phyloP scores from a whole-genome alignment of 2,113 vertebrate species.

The Carassius gibelio region DNA sequence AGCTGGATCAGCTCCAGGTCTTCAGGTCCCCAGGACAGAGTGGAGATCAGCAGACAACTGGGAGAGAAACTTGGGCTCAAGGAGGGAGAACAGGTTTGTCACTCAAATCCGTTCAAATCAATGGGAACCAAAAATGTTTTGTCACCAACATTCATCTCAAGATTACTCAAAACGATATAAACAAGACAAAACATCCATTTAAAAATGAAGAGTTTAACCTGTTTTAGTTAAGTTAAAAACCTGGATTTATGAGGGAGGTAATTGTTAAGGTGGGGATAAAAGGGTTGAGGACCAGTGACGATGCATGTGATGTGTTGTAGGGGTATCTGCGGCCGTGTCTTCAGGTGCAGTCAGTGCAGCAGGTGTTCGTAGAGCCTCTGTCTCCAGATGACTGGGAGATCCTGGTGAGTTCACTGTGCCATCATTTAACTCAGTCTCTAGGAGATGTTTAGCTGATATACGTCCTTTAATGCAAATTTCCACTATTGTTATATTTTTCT shows the following conservation, averaged over 20 bases:
- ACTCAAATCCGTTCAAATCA: too few species aligned
- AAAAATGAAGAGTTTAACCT: not conserved
- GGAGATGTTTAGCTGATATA: not conserved
- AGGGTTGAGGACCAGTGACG: too few species aligned
- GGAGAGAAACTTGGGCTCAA: slow-evolving; percentile 87
- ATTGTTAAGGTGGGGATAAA: too few species aligned
- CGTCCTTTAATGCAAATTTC: too few species aligned
- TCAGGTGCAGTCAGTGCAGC: slow-evolving; percentile 85
- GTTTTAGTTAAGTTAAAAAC: not conserved
- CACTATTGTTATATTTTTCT: too few species aligned
- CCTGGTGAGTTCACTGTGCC: slow-evolving; percentile 78
- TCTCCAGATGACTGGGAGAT: slow-evolving; percentile 97
- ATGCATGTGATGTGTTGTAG: slow-evolving; percentile 67
- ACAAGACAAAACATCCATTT: too few species aligned
- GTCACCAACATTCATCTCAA: too few species aligned
- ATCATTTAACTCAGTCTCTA: not conserved
- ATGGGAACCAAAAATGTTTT: not conserved
- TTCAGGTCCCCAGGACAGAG: slow-evolving; percentile 72
- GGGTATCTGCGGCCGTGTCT: slow-evolving; percentile 87
- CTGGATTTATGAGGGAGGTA: too few species aligned
- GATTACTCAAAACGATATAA: not conserved
- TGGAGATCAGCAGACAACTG: slow-evolving; percentile 86
- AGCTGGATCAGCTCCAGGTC: slow-evolving; percentile 85
- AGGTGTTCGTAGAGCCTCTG: slow-evolving; percentile 92
- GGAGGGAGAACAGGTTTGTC: slow-evolving; percentile 84